Evolutionary conservation across 1,140 invertebrate genomes (phyloP).

Genomic region (Dinoponera quadriceps): DNA sequence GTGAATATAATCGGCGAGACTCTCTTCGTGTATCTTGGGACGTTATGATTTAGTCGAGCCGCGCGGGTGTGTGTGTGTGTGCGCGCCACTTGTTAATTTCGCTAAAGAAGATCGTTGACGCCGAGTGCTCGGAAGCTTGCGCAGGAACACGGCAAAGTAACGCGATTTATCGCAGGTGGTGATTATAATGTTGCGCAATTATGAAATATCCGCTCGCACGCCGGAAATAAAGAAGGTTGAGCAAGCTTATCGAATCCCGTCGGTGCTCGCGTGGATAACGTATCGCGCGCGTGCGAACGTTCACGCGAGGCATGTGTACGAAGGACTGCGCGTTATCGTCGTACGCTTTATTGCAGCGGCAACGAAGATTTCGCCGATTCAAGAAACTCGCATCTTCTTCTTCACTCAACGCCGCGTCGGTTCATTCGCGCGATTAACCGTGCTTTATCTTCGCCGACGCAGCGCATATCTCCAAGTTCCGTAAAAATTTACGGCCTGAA

Average conservation of each 20-base stretch:
- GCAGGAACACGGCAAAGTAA: neutral
- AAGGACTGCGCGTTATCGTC: constrained; percentile 1
- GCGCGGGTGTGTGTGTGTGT: neutral
- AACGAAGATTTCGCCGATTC: no score
- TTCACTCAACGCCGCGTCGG: no score
- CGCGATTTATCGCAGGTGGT: neutral
- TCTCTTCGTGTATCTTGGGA: neutral
- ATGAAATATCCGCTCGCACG: neutral
- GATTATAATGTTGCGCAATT: constrained; percentile 10
- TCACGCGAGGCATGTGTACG: neutral
- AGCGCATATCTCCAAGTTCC: no score
- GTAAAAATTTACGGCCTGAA: no score
- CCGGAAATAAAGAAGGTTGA: constrained; percentile 33
- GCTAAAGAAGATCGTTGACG: neutral
- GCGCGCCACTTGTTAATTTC: neutral
- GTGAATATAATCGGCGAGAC: neutral
- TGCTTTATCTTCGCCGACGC: no score
- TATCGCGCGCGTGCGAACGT: neutral
- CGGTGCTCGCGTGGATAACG: neutral
- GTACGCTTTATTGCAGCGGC: no score
- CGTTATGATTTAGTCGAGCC: neutral
- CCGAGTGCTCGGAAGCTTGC: neutral
- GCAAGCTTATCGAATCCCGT: constrained; percentile 14
- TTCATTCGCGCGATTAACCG: no score
- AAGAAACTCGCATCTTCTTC: no score